Conservation (phyloP, 2,888 invertebrate genomes). For the Ochropleura leucogaster region DNA sequence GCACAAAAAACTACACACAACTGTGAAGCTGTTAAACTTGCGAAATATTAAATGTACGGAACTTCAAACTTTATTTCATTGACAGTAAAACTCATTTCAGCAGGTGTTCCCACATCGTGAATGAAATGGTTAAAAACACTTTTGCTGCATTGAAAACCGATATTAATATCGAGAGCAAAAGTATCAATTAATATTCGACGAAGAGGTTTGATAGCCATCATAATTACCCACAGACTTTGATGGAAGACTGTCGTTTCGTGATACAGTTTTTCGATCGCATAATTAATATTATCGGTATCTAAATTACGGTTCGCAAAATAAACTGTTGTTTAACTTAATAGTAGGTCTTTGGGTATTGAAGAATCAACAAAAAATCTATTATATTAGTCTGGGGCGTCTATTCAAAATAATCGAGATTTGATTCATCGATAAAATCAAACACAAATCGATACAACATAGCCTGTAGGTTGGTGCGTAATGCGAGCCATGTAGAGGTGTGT, state of each 20-base stretch:
- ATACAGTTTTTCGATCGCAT: constrained; percentile 41
- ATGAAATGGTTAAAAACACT: constrained; percentile 47
- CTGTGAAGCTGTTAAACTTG: constrained; percentile 57
- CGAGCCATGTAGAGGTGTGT: constrained; percentile 56
- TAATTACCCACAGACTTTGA: constrained; percentile 54
- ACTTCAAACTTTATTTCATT: constrained; percentile 59
- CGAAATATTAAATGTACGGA: constrained; percentile 35
- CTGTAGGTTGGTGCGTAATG: constrained; percentile 54
- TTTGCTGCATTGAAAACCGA: constrained; percentile 50
- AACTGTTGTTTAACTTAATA: constrained; percentile 58
- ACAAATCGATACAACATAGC: constrained; percentile 43
- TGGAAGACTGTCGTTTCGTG: constrained; percentile 52
- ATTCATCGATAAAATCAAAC: constrained; percentile 46
- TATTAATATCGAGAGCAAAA: constrained; percentile 62
- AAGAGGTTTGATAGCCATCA: constrained; percentile 55
- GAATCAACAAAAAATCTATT: constrained; percentile 47
- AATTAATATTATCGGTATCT: constrained; percentile 45
- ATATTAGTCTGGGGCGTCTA: constrained; percentile 20
- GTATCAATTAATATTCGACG: constrained; percentile 60
- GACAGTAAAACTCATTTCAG: constrained; percentile 38
- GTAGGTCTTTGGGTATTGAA: constrained; percentile 34
- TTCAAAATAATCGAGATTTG: constrained; percentile 22
- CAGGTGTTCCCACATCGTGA: constrained; percentile 47
- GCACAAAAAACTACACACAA: constrained; percentile 67
- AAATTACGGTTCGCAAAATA: constrained; percentile 59